Percentiles rank a stretch among this genome's conserved stretches.
Conservation (phyloP, 1,140 invertebrate species). For the Drosophila jambulina region DNA sequence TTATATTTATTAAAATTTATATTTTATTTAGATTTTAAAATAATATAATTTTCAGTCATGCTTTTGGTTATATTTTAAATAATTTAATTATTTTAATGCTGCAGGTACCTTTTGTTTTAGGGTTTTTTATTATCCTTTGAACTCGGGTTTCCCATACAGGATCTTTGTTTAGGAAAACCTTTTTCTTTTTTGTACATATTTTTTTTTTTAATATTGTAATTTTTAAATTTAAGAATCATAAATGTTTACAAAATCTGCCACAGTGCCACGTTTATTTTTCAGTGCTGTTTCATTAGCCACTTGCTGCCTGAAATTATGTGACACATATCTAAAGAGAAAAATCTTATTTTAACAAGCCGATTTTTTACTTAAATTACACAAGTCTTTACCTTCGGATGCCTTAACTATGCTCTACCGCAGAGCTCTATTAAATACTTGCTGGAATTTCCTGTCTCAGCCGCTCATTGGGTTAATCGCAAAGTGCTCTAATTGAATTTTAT, state of each 20-base stretch:
- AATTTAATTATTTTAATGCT: too few relatives aligned
- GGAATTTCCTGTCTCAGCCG: background rate
- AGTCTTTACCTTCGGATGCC: background rate
- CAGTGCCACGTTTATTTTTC: background rate
- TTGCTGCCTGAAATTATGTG: background rate
- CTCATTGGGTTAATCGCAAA: conserved; percentile 34
- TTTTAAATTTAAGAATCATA: too few relatives aligned
- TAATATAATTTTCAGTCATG: too few relatives aligned
- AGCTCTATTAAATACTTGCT: background rate
- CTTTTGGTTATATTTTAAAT: too few relatives aligned
- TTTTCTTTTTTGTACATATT: background rate
- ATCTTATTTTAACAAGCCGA: background rate
- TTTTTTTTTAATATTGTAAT: too few relatives aligned
- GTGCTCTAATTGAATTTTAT: conserved; percentile 50
- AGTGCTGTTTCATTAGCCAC: background rate
- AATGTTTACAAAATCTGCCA: too few relatives aligned
- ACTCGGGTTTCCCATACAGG: background rate
- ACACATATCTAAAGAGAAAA: background rate
- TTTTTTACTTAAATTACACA: too few relatives aligned
- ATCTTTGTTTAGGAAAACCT: background rate
- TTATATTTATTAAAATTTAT: too few relatives aligned
- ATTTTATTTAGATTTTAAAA: too few relatives aligned
- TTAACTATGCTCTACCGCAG: background rate
- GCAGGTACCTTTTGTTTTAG: too few relatives aligned
- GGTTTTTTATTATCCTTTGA: too few relatives aligned